Evolutionary conservation across 2,113 vertebrate genomes (phyloP), one percentile per base, ranked within the genome.

Genomic region (Nipponia nippon): DNA sequence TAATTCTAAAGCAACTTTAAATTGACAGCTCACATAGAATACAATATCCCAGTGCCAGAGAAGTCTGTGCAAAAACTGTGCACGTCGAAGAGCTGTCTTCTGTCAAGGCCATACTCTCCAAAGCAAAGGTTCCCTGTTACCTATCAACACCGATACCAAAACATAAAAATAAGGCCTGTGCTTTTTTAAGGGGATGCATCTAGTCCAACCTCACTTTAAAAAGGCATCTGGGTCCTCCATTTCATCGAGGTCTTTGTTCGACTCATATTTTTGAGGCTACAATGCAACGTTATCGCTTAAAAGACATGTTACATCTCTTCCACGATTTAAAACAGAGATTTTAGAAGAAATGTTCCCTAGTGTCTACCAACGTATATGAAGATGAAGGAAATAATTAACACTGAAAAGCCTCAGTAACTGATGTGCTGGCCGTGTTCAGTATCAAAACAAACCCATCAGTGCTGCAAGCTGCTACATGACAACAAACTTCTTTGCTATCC

Each of bases 321-420:
- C 75, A 44, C 23, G 16, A 59, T 19, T 26, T 34, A 47, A 63
- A 77, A 9, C n/a, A 34, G 58, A n/a, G 16, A 40, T 22, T 52
- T 61, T 16, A 22, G 42, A n/a, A 34, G 21, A n/a, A 29, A 32
- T 4, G 10, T 25, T 42, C 30, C 62, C 25, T 11, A 5, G 20
- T 25, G 34, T 29, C 38, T 34, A 42, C 27, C 27, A 21, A 34
- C 19, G 15, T 1, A 15, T 4, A 52, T 0, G 0, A 36, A 53
- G 23, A 56, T 12, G 6, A 53, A 63, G 56, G 38, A 53, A 65
- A 53, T 3, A 21, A 61, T 16, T 30, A 78, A 40, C 16, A 38
- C 6, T 10, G n/a, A 16, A 30, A 47, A 61, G 19, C 5, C 16
- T 30, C 26, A 20, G 16, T 69, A 78, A 75, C 11, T 9, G 13